A percentile compares a stretch with the other conserved stretches of the same genome.
These are phyloP conservation scores for Pan troglodytes DNA, from an alignment of 2,113 vertebrate genomes.

Conservation along the genomic window DNA sequence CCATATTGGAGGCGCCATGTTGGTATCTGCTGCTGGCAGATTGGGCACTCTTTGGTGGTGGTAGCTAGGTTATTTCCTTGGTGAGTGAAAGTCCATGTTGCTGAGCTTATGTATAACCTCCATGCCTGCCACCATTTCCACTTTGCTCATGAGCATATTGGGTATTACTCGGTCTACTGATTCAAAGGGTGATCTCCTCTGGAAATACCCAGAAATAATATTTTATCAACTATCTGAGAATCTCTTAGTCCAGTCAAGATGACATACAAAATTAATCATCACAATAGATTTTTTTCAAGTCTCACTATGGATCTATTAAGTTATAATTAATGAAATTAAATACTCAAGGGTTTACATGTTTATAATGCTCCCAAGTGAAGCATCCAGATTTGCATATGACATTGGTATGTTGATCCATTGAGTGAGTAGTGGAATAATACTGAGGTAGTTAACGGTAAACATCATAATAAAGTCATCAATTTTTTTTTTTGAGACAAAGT, in stretches of 20 bases:
- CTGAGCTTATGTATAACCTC: background rate
- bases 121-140: background rate
- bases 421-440: background rate
- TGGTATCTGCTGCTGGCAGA: background rate
- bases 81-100: background rate
- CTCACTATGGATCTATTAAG: background rate
- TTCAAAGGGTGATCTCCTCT: background rate
- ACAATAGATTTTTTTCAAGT: background rate
- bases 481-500: no score
- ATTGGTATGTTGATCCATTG: background rate
- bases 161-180: background rate
- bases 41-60: background rate
- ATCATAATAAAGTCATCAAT: background rate
- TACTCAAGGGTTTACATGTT: background rate
- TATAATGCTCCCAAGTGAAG: background rate
- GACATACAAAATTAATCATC: background rate
- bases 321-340: constrained; percentile 4
- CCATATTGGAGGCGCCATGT: no score
- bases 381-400: background rate
- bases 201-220: background rate
- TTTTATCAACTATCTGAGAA: background rate
- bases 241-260: background rate
- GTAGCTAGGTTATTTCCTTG: background rate
- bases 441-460: background rate
- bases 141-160: background rate